Conservation (phyloP, 2,888 invertebrate species). For the Tetrapedia diversipes region DNA sequence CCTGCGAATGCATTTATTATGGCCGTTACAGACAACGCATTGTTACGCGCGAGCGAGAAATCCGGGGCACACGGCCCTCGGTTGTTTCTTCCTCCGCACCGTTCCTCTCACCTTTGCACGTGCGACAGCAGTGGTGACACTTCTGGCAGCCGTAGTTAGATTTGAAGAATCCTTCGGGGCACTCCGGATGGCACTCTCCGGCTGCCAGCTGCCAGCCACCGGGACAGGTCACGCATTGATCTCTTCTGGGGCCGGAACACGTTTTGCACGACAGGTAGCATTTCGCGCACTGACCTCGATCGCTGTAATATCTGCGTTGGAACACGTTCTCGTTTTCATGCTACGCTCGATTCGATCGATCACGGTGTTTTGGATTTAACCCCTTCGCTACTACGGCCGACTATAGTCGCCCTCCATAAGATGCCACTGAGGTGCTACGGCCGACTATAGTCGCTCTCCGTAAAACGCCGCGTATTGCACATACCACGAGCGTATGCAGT, state of each 20-base stretch:
- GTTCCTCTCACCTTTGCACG: constrained; percentile 89
- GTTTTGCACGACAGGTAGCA: constrained; percentile 94
- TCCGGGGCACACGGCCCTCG: too few relatives aligned
- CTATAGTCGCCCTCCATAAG: too few relatives aligned
- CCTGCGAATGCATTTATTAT: too few relatives aligned
- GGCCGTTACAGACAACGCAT: too few relatives aligned
- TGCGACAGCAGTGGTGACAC: constrained; percentile 94
- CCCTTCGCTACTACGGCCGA: too few relatives aligned
- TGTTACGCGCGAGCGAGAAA: too few relatives aligned
- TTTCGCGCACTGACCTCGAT: constrained; percentile 91
- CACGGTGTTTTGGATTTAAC: too few relatives aligned
- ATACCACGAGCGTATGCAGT: too few relatives aligned
- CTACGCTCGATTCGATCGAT: background rate
- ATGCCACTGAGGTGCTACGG: too few relatives aligned
- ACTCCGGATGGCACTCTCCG: constrained; percentile 93
- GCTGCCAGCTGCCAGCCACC: constrained; percentile 91
- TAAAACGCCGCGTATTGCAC: too few relatives aligned
- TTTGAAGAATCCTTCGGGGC: constrained; percentile 94
- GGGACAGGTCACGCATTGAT: constrained; percentile 93
- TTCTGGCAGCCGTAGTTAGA: constrained; percentile 92
- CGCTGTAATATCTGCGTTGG: constrained; percentile 90
- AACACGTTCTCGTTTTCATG: constrained; percentile 4
- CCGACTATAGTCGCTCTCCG: too few relatives aligned
- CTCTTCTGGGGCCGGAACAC: constrained; percentile 92
- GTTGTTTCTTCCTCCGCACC: constrained; percentile 83